Evolutionary conservation across 1,140 invertebrate genomes (phyloP), one percentile per base, ranked within the genome.

Genomic region (Archivesica marissinica): DNA sequence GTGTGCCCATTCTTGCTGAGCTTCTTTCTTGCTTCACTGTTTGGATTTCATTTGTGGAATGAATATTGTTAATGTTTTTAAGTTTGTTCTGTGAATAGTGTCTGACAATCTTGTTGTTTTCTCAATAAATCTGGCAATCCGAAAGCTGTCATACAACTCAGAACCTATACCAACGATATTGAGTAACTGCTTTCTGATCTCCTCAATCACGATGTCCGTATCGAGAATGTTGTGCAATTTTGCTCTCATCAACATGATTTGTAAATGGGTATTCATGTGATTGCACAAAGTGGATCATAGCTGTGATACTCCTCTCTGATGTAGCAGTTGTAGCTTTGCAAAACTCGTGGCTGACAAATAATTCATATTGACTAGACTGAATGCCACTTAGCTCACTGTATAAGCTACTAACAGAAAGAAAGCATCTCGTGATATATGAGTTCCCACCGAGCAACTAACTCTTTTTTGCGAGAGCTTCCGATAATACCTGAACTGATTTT

Each of bases 341-440:
- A n/a, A n/a, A n/a, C n/a, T 78, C 54, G 25, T 78, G 75, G 25
- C 64, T 38, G 0, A 78, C 35, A 1, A 56, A 41, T 13, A 78
- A 25, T 61, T 78, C 75, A 41, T 78, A 56, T 1, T 41, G 28
- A 23, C 39, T 61, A 39, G 52, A 35, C 25, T 78, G 9, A n/a
- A 38, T n/a, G 39, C 54, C 39, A 25, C 54, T 61, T 61, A n/a
- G 38, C 17, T 61, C 75, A 41, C 56, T n/a, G 23, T 59, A 56
- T 9, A 78, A 15, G 28, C 20, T 61, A 23, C 56, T 13, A 28
- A 78, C 33, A n/a, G n/a, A n/a, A n/a, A 30, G 76, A 38, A 25
- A 66, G 13, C 56, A 79, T 47, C 28, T 79, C 59, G 66, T 79
- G 35, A 39, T 79, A 64, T 39, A 79, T 79, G 2, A 64, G 64